phyloP scores from a whole-genome alignment of 2,888 invertebrate genomes.

The Pyrocoelia pectoralis region DNA sequence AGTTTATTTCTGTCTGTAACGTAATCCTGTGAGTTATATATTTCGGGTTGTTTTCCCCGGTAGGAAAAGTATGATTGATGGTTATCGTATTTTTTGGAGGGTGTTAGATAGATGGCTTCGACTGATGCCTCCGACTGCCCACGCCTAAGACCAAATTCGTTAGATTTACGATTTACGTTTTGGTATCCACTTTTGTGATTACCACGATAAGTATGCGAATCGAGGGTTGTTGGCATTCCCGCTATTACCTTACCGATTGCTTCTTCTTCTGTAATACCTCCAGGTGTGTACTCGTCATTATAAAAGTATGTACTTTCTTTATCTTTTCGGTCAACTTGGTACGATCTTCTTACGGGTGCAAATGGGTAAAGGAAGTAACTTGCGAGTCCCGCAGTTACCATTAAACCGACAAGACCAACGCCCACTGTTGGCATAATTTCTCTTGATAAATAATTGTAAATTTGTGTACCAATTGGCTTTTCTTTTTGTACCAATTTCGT shows the following conservation, averaged over 20 bases:
- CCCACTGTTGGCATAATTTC: conserved; percentile 85
- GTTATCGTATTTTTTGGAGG: conserved; percentile 35
- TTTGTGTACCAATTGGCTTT: conserved; percentile 74
- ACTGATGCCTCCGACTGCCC: conserved; percentile 41
- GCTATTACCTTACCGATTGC: conserved; percentile 78
- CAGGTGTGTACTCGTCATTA: conserved; percentile 71
- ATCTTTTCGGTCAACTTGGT: conserved; percentile 71
- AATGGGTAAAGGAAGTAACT: conserved; percentile 82
- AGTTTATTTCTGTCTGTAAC: conserved; percentile 58
- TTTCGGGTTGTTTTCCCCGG: conserved; percentile 23
- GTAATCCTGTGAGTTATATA: background rate
- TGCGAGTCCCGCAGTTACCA: conserved; percentile 77
- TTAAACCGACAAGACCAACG: conserved; percentile 77
- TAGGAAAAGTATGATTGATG: conserved; percentile 20
- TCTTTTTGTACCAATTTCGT: conserved; percentile 53
- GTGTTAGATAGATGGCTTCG: conserved; percentile 47
- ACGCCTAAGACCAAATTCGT: conserved; percentile 44
- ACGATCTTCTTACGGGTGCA: conserved; percentile 70
- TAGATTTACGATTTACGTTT: conserved; percentile 41
- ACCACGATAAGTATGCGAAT: conserved; percentile 42
- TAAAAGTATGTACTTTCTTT: conserved; percentile 67
- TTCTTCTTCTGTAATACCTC: conserved; percentile 79
- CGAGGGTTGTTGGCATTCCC: conserved; percentile 58
- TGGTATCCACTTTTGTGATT: conserved; percentile 45
- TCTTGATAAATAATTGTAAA: conserved; percentile 79